These are phyloP conservation scores for Taphrorychus bicolor DNA, from an alignment of 2,888 invertebrate species.

Conservation along the genomic window DNA sequence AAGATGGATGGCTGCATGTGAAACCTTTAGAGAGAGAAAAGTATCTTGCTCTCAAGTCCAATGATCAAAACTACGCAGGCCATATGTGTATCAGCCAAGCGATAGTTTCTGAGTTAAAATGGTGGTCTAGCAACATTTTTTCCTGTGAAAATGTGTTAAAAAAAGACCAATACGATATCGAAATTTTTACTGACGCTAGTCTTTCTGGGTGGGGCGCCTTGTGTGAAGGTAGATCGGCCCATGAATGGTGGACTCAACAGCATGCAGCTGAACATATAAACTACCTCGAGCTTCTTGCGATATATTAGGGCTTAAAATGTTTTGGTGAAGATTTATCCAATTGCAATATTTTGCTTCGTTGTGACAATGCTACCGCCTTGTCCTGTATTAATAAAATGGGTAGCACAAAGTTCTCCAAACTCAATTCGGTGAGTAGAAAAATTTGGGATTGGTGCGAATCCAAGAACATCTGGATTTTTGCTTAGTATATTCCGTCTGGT, in stretches of 20 bases:
- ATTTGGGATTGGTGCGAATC: constrained; percentile 34
- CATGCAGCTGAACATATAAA: too few species aligned
- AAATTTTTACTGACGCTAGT: constrained; percentile 42
- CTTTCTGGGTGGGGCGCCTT: constrained; percentile 39
- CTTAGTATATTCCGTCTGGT: neutral
- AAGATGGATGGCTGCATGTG: neutral
- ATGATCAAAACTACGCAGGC: too few species aligned
- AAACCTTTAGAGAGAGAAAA: too few species aligned
- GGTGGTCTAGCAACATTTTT: constrained; percentile 41
- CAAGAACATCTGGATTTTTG: constrained; percentile 12
- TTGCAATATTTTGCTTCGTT: too few species aligned
- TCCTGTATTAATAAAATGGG: constrained; percentile 42
- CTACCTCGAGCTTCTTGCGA: too few species aligned
- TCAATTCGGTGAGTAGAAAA: constrained; percentile 24
- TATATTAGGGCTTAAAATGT: too few species aligned
- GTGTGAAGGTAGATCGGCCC: constrained; percentile 18
- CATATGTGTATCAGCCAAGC: too few species aligned
- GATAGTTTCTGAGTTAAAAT: too few species aligned
- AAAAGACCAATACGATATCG: constrained; percentile 19
- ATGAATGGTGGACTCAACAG: constrained; percentile 28
- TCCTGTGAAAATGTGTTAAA: too few species aligned
- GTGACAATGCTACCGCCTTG: too few species aligned
- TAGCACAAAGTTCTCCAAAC: constrained; percentile 38
- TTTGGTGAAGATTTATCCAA: too few species aligned
- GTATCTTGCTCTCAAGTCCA: too few species aligned